Percentiles rank a stretch among this genome's conserved stretches.
Evolutionary conservation across 2,797 vertebrate genomes (phyloP).

Genomic region (Melanogrammus aeglefinus): DNA sequence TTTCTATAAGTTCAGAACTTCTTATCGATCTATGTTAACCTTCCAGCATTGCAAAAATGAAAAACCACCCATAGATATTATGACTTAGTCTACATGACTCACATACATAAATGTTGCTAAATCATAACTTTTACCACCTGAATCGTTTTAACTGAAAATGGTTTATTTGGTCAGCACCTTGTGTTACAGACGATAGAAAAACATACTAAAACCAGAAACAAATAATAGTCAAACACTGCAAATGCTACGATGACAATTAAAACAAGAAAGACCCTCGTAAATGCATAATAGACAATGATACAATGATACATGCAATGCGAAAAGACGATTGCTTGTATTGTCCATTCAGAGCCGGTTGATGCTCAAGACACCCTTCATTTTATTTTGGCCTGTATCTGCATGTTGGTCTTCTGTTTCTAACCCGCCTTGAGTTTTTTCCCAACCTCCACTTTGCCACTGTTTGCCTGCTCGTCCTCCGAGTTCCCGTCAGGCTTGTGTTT

Average conservation of each 20-base stretch:
- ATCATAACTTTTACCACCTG: too few species aligned
- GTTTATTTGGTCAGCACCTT: too few species aligned
- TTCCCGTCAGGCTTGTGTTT: constrained; percentile 35
- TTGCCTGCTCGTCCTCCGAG: constrained; percentile 31
- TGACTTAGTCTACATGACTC: too few species aligned
- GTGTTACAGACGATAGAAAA: too few species aligned
- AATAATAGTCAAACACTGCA: neutral
- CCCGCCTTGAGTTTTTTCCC: neutral
- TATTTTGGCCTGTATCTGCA: neutral
- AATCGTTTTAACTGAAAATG: too few species aligned
- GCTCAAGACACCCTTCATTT: neutral
- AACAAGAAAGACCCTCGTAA: neutral
- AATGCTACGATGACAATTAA: neutral
- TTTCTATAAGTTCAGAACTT: too few species aligned
- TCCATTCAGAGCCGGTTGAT: too few species aligned
- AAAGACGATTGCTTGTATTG: neutral
- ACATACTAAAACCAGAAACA: too few species aligned
- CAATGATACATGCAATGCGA: neutral
- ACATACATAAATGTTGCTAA: too few species aligned
- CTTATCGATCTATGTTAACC: too few species aligned
- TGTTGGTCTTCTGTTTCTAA: neutral
- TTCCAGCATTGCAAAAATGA: too few species aligned
- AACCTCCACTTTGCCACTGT: neutral
- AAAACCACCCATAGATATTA: too few species aligned
- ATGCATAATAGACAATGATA: neutral